Percentiles rank a stretch among this genome's conserved stretches.
Evolutionary conservation across 2,797 vertebrate species (phyloP).

Genomic region (Zalophus californianus): DNA sequence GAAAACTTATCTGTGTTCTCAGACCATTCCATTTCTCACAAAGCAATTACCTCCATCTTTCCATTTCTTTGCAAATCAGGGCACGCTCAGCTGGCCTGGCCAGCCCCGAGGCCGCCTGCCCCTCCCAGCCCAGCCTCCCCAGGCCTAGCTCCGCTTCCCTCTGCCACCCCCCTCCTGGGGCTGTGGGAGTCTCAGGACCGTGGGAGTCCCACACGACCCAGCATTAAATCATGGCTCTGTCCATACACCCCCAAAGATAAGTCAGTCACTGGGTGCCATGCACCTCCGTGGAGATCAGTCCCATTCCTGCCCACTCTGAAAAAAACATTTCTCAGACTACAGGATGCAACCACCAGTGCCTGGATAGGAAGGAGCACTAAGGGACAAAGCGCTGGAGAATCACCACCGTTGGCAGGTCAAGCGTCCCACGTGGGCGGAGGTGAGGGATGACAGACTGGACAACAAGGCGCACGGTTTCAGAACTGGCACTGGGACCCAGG

Average conservation of each 20-base stretch:
- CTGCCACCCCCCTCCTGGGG: not conserved
- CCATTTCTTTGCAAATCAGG: constrained; percentile 74
- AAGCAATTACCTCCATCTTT: constrained; percentile 64
- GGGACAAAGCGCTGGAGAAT: not conserved
- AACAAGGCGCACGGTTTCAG: not conserved
- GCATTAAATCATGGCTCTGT: not conserved
- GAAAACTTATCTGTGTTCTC: constrained; percentile 58
- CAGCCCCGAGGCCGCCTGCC: rapidly evolving
- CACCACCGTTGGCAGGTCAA: not conserved
- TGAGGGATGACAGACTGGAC: not conserved
- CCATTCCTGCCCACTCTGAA: not conserved
- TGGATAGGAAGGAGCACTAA: not conserved
- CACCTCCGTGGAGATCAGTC: not conserved
- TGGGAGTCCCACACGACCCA: not conserved
- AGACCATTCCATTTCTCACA: constrained; percentile 55
- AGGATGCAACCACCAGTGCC: not conserved
- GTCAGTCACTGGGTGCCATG: not conserved
- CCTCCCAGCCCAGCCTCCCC: not conserved
- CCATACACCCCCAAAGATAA: not conserved
- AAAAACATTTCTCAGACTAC: not conserved
- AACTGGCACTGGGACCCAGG: too few relatives aligned
- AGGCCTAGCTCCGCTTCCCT: not conserved
- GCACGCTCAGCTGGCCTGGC: not conserved
- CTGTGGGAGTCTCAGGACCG: not conserved
- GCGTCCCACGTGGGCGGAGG: not conserved